Evolutionary conservation across 2,888 invertebrate genomes (phyloP), one percentile per base, ranked within the genome.

Genomic region (Amphipoea lucens): DNA sequence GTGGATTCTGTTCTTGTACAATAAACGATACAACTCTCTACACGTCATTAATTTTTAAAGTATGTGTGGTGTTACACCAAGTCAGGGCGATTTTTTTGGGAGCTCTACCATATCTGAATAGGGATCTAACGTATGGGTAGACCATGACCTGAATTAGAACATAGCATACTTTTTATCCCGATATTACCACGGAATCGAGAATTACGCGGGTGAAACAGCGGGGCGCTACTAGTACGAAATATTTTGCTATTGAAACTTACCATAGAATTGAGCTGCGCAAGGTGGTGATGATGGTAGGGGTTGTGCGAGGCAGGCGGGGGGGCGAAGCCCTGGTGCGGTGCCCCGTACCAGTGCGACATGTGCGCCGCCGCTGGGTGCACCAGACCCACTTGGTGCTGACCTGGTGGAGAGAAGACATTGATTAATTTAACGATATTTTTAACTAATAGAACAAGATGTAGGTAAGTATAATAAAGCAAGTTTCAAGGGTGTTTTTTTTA

Each of bases 321-420:
- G 70, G 97, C 97, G 91, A 97, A 97, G 83, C 97, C 97, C 92
- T 97, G 97, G 94, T 98, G 96, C 74, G 97, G 97, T 81, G 97
- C 97, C 88, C 97, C 97, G 93, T 97, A 97, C 97, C 97, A 97
- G 88, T 97, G 97, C 81, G 97, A 97, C 97, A 97, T 97, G 91
- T 97, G 97, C 90, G 97, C 97, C 79, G 97, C 97, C 90, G 97
- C 97, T 83, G 97, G 97, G 91, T 97, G 97, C 91, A 97, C 97
- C 89, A 97, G 93, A 77, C 97, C 97, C 92, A 97, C 97, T 95
- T 97, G 97, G 93, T 97, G 97, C 95, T 97, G 97, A 92, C 97
- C 97, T 97, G 95, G 74, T 82, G 74, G 80, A 86, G 81, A 76
- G 4, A 68, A 20, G 63, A 29, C 7, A 48, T 20, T 14, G 0